These are phyloP conservation scores for Rhincodon typus DNA, from an alignment of 2,797 vertebrate species.

Conservation along the genomic window DNA sequence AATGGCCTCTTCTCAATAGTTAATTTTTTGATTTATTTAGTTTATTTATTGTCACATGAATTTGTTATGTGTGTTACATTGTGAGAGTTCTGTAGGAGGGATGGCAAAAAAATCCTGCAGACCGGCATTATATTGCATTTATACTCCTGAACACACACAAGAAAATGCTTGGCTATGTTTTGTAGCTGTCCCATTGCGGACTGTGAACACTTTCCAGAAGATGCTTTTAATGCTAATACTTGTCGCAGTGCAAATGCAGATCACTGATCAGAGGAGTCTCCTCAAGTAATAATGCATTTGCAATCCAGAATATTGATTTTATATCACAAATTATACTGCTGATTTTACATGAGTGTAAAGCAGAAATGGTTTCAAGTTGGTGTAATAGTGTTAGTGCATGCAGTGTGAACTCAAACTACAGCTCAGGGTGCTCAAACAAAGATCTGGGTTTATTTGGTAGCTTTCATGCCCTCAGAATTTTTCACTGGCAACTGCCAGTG, in stretches of 20 bases:
- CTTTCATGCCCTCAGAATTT: not conserved
- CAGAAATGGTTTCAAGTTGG: not conserved
- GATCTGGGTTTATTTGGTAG: not conserved
- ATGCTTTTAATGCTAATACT: not conserved
- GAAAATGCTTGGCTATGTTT: not conserved
- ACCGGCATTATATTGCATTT: not conserved
- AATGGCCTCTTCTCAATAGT: not conserved
- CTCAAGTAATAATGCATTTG: not conserved
- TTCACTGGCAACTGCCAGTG: not conserved
- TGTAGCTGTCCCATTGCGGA: not conserved
- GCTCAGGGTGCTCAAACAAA: not conserved
- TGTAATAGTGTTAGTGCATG: not conserved
- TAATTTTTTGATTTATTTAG: no score
- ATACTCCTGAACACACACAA: not conserved
- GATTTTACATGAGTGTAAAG: not conserved
- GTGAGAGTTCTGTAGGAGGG: not conserved
- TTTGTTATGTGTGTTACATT: not conserved
- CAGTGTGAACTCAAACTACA: not conserved
- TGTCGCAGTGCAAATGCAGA: not conserved
- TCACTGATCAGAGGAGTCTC: not conserved
- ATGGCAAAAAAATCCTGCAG: not conserved
- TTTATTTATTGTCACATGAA: no score
- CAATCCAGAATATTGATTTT: not conserved
- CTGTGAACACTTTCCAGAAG: not conserved
- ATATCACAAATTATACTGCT: not conserved